These are phyloP conservation scores for Mixornis gularis DNA, from an alignment of 2,113 vertebrate species.

Conservation along the genomic window DNA sequence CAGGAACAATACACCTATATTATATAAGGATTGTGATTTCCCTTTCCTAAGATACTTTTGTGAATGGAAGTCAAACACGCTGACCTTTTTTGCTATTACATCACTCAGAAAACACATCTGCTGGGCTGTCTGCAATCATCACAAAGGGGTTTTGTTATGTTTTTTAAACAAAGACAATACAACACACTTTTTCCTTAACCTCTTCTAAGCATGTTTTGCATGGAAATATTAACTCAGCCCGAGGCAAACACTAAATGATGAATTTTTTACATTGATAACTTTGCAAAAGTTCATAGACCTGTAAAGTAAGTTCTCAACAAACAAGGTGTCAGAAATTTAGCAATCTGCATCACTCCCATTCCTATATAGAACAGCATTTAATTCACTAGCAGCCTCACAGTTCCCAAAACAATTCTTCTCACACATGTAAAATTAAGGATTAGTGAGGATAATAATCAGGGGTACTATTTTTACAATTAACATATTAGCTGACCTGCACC, in stretches of 20 bases:
- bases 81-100: constrained; percentile 45
- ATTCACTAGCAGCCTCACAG: not conserved
- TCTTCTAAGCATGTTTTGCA: not conserved
- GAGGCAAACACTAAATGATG: not conserved
- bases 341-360: not conserved
- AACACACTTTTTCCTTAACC: not conserved
- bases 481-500: not conserved
- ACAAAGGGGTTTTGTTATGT: not conserved
- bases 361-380: not conserved
- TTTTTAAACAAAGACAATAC: not conserved
- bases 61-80: constrained; percentile 12
- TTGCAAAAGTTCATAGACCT: not conserved
- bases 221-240: not conserved
- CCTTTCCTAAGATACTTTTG: constrained; percentile 22
- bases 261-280: not conserved
- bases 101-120: constrained; percentile 54
- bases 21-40: constrained; percentile 15
- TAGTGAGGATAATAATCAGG: not conserved
- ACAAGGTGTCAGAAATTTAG: not conserved
- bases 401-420: not conserved
- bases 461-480: not conserved
- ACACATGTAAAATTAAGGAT: not conserved
- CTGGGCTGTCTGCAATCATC: not conserved
- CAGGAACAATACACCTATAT: constrained; percentile 11
- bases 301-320: not conserved